phyloP scores from a whole-genome alignment of 2,888 invertebrate species.

The Drosophila silvestris region DNA sequence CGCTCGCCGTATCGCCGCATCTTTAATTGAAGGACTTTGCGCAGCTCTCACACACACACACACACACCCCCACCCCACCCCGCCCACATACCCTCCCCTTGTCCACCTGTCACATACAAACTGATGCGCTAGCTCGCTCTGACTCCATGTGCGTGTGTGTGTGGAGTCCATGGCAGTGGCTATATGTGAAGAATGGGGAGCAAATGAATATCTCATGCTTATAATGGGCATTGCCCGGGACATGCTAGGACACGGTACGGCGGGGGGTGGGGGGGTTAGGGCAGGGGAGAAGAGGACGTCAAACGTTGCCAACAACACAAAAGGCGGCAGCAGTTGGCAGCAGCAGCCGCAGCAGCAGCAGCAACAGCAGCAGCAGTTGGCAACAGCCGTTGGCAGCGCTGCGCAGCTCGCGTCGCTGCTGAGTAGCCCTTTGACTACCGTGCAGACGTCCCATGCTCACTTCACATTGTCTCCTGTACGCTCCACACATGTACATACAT shows the following conservation, averaged over 20 bases:
- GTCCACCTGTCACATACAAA: conserved; percentile 42
- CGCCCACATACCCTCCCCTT: neutral
- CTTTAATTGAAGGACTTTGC: conserved; percentile 82
- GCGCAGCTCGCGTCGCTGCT: conserved; percentile 31
- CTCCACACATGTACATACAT: conserved; percentile 29
- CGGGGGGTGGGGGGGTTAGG: neutral
- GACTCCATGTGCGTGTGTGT: conserved; percentile 26
- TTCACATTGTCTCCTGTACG: conserved; percentile 63
- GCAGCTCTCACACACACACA: conserved; percentile 62
- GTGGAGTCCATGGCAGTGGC: conserved; percentile 70
- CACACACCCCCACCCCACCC: conserved; percentile 2
- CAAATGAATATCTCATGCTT: conserved; percentile 82
- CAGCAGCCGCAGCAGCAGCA: conserved; percentile 1
- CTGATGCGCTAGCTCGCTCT: conserved; percentile 66
- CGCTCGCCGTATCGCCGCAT: conserved; percentile 74
- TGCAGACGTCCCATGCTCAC: conserved; percentile 50
- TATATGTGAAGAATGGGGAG: conserved; percentile 79
- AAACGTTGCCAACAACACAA: conserved; percentile 35
- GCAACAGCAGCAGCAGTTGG: neutral
- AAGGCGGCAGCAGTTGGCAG: neutral
- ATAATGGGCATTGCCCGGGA: conserved; percentile 82
- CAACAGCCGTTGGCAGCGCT: conserved; percentile 4
- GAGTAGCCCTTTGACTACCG: conserved; percentile 75
- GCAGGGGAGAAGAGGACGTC: conserved; percentile 20
- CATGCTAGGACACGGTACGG: conserved; percentile 31